Percentiles rank a stretch among this genome's conserved stretches.
Conservation (phyloP, 1,140 invertebrate genomes). For the Trichonephila clavipes region DNA sequence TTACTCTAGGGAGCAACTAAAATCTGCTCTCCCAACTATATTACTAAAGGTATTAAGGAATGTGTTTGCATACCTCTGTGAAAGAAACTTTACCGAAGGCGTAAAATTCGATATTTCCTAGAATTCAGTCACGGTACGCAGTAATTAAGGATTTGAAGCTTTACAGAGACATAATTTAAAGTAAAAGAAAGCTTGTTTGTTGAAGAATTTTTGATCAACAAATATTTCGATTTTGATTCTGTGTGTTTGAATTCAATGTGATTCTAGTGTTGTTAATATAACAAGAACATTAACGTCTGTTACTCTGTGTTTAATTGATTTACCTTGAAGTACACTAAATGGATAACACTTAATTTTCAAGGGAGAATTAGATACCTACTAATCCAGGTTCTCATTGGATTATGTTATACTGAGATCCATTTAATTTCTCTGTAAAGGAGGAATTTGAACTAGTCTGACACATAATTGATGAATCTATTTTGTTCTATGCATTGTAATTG, state of each 20-base stretch:
- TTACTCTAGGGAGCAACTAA: conserved; percentile 29
- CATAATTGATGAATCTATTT: not conserved
- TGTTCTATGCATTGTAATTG: not conserved
- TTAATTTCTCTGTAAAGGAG: not conserved
- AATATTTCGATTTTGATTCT: conserved; percentile 31
- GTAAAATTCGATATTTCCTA: conserved; percentile 16
- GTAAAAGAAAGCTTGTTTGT: conserved; percentile 41
- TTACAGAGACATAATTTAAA: not conserved
- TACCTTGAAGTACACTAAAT: not conserved
- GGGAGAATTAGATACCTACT: not conserved
- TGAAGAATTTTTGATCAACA: conserved; percentile 37
- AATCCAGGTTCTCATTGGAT: not conserved
- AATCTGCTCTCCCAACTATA: not conserved
- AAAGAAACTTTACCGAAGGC: conserved; percentile 9
- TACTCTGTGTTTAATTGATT: conserved; percentile 7
- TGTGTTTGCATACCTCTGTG: conserved; percentile 3
- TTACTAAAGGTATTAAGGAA: conserved; percentile 12
- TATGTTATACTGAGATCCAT: not conserved
- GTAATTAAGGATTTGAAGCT: conserved; percentile 21
- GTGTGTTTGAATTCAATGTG: not conserved
- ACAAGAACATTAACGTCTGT: not conserved
- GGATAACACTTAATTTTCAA: conserved; percentile 1
- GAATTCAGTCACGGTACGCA: conserved; percentile 13
- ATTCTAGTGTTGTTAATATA: not conserved
- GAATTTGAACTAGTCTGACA: not conserved